Evolutionary conservation across 35 echinoderm and acorn worm genomes (phyloP).

Genomic region (Nesometra sesokonis): DNA sequence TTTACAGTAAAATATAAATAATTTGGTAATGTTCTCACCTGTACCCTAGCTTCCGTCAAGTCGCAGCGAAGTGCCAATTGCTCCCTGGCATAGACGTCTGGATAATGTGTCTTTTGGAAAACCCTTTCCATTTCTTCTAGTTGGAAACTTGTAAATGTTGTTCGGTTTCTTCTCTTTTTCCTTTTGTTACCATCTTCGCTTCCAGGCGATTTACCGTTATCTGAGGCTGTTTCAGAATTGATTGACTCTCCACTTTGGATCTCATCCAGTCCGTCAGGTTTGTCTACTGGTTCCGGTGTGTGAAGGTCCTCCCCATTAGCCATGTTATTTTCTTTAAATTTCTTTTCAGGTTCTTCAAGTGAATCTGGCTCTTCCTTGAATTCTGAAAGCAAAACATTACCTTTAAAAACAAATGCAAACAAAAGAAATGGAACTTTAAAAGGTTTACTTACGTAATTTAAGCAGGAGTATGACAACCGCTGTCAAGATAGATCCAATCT

Average conservation of each 20-base stretch:
- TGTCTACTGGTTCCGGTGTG: not conserved
- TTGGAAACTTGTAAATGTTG: constrained; percentile 97
- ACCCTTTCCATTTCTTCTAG: constrained; percentile 98
- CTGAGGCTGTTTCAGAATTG: not conserved
- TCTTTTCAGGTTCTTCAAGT: not conserved
- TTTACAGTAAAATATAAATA: not conserved
- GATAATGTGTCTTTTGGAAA: constrained; percentile 94
- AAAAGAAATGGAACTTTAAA: no score
- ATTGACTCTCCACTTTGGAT: not conserved
- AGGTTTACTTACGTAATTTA: no score
- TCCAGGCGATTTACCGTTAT: not conserved
- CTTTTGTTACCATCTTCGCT: constrained; percentile 68
- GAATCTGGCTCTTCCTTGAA: not conserved
- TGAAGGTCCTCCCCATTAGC: not conserved
- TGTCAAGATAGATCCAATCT: no score
- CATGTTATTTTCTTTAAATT: not conserved
- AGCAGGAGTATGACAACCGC: no score
- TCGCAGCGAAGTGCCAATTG: constrained; percentile 90
- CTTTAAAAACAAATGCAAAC: no score
- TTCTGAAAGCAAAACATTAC: not conserved
- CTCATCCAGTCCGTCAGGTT: not conserved
- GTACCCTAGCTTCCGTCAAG: constrained; percentile 89
- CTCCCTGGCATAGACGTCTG: constrained; percentile 92
- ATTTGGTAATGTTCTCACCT: constrained; percentile 42
- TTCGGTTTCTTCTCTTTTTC: constrained; percentile 91